Base-by-base conservation (phyloP, 2,888 invertebrate species). In the Peribatodes rhomboidaria region DNA sequence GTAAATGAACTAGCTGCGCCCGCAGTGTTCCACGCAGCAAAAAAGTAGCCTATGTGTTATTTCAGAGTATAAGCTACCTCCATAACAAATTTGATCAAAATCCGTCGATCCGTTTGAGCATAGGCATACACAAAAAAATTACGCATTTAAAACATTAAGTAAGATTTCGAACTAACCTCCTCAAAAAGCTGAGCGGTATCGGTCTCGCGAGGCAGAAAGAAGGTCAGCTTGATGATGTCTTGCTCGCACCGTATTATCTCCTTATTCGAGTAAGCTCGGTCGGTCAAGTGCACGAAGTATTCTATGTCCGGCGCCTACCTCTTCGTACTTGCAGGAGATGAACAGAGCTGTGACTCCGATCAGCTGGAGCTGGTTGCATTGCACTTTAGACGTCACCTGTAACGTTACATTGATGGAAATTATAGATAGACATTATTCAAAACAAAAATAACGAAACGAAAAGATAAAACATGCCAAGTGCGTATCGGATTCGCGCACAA, bases 261-360 rank as follows among this genome's bases (percentile, higher is more conserved):
- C 1, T 92, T 82, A 77, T 96, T 96, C 4, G 95, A 95, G 85
- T 97, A 99, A 0, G 98, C 96, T 81, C 97, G 95, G 88, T 98
- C 98, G 10, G 98, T 97, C 59, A 99, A 97, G 83, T 96, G 98
- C 13, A 97, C 96, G 90, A 98, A 98, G 88, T 99, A 99, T 7
- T 90, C 93, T 20, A 98, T 94, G 47, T 97, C 97, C 0, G 99
- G 98, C 1, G 97, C 95, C 79, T 96, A 98, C 96, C 92, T 99
- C 99, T 89, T 99, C 99, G 80, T 98, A 99, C 87, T 99, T 99
- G 80, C 97, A 95, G 0, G 99, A 98, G 58, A 99, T 95, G 78
- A 98, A 96, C 94, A 99, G 95, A 0, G 98, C 96, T 0, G 98
- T 96, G 0, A 98, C 96, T 3, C 98, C 99, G 11, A 98, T 97